Base-by-base conservation (phyloP, 2,888 invertebrate species). In the Syritta pipiens region DNA sequence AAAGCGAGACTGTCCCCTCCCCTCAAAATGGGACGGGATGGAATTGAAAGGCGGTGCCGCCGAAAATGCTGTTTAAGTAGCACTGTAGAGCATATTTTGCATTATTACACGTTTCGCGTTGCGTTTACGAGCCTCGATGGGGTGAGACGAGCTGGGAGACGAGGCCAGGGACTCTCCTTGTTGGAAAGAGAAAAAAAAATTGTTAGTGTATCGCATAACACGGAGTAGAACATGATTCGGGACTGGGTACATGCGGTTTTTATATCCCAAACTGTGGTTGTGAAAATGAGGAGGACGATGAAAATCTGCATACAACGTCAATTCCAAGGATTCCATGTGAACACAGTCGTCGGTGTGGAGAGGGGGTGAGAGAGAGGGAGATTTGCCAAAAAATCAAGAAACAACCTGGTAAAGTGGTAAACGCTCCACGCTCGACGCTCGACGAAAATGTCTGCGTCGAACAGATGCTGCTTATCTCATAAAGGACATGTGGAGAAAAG, bases 71-170 rank as follows among this genome's bases (percentile, higher is more conserved):
- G 57, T 68, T 37, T 57, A 55, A 62, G 68, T 49, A 68, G 62
- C 62, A 68, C 55, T 60, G 65, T 60, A 26, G 19, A 48, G 67
- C 74, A 74, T 62, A 67, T 74, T 79, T 79, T 62, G 62, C 74
- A 68, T 79, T 74, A 74, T 74, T 62, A 79, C 74, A 74, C 67
- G 79, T 60, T 62, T 60, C 46, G 74, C 49, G 67, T 55, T 74
- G 74, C 67, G 79, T 57, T 74, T 57, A 79, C 40, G 49, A n/a
- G n/a, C n/a, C n/a, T n/a, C n/a, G n/a, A n/a, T n/a, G n/a, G n/a
- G n/a, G n/a, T n/a, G n/a, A n/a, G n/a, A n/a, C n/a, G n/a, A n/a
- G n/a, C n/a, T n/a, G n/a, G n/a, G n/a, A n/a, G n/a, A n/a, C n/a
- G n/a, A n/a, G n/a, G n/a, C n/a, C n/a, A n/a, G n/a, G n/a, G n/a